Percentiles rank a stretch among this genome's conserved stretches.
These are phyloP conservation scores for Mustelus asterias DNA, from an alignment of 2,113 vertebrate genomes.

Conservation along the genomic window DNA sequence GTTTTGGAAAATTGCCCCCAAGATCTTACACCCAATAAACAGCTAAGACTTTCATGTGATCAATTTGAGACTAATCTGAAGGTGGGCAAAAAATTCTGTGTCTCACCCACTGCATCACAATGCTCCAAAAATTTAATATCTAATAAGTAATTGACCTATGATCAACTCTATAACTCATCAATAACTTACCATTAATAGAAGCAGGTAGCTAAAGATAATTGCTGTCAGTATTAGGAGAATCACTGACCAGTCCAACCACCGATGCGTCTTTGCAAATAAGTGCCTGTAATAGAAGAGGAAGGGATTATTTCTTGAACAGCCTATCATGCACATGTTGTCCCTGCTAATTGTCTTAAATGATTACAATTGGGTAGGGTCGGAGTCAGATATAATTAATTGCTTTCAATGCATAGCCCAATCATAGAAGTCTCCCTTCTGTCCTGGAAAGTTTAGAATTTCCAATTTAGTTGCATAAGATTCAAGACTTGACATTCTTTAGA, in stretches of 20 bases:
- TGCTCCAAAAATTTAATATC: neutral
- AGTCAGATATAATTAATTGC: neutral
- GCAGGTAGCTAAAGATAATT: neutral
- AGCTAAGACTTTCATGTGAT: neutral
- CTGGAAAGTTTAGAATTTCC: neutral
- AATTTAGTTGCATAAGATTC: neutral
- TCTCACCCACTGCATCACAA: neutral
- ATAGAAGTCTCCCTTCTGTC: neutral
- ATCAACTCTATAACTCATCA: neutral
- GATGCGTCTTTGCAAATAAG: neutral
- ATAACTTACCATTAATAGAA: slow-evolving; percentile 27
- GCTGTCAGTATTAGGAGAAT: neutral
- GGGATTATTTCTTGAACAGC: neutral
- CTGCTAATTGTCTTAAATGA: neutral
- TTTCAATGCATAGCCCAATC: neutral
- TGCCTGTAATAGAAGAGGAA: neutral
- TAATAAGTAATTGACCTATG: neutral
- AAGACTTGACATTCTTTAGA: neutral
- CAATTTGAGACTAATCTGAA: neutral
- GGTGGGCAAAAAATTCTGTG: neutral
- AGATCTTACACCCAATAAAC: neutral
- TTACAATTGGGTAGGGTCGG: neutral
- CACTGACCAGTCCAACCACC: slow-evolving; percentile 26
- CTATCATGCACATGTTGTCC: neutral
- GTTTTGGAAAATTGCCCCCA: no score